Evolutionary conservation across 2,797 vertebrate species (phyloP).

Genomic region (Clamator glandarius): DNA sequence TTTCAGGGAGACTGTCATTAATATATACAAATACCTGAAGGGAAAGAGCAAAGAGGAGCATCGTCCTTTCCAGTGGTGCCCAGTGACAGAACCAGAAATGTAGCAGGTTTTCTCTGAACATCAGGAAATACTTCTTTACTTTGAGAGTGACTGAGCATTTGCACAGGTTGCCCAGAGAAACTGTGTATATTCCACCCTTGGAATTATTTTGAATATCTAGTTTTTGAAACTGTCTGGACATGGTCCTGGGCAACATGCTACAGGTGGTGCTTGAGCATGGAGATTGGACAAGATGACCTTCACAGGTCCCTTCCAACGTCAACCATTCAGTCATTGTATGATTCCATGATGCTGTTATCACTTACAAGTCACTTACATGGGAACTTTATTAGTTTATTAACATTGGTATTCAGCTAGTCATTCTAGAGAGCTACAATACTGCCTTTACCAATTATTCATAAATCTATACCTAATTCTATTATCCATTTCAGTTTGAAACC

Average conservation of each 20-base stretch:
- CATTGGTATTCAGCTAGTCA: rapidly evolving
- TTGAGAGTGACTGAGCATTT: rapidly evolving
- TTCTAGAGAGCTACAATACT: not conserved
- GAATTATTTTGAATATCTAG: not conserved
- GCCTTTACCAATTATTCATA: not conserved
- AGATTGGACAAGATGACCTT: not conserved
- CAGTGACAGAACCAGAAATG: too few relatives aligned
- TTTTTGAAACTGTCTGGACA: not conserved
- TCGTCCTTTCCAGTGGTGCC: not conserved
- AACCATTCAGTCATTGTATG: not conserved
- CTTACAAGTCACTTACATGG: not conserved
- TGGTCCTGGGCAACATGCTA: not conserved
- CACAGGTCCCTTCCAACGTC: not conserved
- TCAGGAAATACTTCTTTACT: not conserved
- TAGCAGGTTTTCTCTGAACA: too few relatives aligned
- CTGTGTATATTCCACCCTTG: not conserved
- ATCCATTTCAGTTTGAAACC: not conserved
- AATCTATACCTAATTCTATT: not conserved
- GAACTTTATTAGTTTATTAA: not conserved
- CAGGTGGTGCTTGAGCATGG: not conserved
- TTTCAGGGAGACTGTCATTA: not conserved
- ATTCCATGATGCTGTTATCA: not conserved
- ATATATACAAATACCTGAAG: not conserved
- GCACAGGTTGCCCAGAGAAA: not conserved
- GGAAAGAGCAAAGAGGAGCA: not conserved